A percentile compares a stretch with the other conserved stretches of the same genome.
Conservation (phyloP, 2,888 invertebrate species). For the Muscina levida region DNA sequence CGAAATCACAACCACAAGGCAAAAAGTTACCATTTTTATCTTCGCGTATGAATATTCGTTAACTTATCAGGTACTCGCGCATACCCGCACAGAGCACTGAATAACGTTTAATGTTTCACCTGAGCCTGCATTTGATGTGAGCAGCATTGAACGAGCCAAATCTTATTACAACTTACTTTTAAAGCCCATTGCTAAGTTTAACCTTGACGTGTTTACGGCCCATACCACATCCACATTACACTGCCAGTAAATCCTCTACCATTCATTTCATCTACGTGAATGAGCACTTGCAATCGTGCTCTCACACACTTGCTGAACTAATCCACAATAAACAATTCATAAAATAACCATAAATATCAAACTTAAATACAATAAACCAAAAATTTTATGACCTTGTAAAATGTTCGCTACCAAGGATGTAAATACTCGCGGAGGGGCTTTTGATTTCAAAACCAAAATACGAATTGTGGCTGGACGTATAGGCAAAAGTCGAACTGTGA, state of each 20-base stretch:
- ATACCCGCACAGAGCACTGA: too few relatives aligned
- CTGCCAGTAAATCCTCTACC: not conserved
- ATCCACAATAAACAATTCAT: constrained; percentile 56
- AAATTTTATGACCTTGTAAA: constrained; percentile 58
- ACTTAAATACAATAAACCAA: constrained; percentile 52
- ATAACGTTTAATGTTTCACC: too few relatives aligned
- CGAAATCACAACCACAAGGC: too few relatives aligned
- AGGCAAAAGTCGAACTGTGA: constrained; percentile 2
- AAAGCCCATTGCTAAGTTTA: too few relatives aligned
- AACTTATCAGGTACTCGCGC: too few relatives aligned
- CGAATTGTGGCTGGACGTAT: not conserved
- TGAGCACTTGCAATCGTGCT: not conserved
- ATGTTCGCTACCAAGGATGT: constrained; percentile 4
- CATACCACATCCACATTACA: not conserved
- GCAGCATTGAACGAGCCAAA: too few relatives aligned
- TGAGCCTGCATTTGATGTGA: too few relatives aligned
- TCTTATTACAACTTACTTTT: too few relatives aligned
- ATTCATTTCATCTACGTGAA: not conserved
- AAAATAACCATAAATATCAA: constrained; percentile 53
- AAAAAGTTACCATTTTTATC: too few relatives aligned
- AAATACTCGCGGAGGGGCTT: not conserved
- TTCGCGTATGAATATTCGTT: too few relatives aligned
- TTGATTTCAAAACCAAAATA: not conserved
- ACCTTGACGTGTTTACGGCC: too few relatives aligned
- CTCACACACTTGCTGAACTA: not conserved